Conservation (phyloP, 1,140 invertebrate genomes). For the Saccostrea glomerata region DNA sequence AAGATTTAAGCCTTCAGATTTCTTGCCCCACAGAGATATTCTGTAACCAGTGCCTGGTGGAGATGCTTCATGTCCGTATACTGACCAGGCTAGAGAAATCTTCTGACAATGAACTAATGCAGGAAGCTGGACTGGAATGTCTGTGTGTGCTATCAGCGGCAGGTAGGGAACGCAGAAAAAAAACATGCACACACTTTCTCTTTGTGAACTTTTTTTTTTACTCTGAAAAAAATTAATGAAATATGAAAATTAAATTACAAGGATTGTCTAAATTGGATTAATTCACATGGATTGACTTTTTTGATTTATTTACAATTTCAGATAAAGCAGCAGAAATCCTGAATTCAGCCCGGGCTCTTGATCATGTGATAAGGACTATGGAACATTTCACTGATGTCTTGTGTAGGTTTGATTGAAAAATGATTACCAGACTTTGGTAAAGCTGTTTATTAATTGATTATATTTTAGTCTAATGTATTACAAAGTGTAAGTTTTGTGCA, state of each 20-base stretch:
- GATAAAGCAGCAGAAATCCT: constrained; percentile 40
- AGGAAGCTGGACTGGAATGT: constrained; percentile 69
- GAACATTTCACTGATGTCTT: neutral
- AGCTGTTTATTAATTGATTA: too few species aligned
- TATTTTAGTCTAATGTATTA: too few species aligned
- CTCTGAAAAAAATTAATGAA: neutral
- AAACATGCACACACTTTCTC: too few species aligned
- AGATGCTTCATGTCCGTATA: constrained; percentile 62
- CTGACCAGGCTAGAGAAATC: constrained; percentile 61
- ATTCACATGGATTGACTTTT: neutral
- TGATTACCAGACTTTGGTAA: too few species aligned
- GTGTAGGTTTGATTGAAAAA: neutral
- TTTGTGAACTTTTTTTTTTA: neutral
- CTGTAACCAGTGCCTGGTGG: constrained; percentile 67
- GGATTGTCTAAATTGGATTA: neutral
- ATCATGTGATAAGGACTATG: constrained; percentile 17
- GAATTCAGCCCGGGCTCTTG: constrained; percentile 24
- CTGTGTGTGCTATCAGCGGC: constrained; percentile 68
- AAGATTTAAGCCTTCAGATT: neutral
- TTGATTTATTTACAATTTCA: neutral
- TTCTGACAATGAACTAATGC: constrained; percentile 61
- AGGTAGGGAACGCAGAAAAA: constrained; percentile 48
- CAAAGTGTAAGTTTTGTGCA: too few species aligned
- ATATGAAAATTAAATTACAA: neutral
- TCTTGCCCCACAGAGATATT: constrained; percentile 58